phyloP scores from a whole-genome alignment of 2,797 vertebrate species.

The Pipistrellus kuhlii region DNA sequence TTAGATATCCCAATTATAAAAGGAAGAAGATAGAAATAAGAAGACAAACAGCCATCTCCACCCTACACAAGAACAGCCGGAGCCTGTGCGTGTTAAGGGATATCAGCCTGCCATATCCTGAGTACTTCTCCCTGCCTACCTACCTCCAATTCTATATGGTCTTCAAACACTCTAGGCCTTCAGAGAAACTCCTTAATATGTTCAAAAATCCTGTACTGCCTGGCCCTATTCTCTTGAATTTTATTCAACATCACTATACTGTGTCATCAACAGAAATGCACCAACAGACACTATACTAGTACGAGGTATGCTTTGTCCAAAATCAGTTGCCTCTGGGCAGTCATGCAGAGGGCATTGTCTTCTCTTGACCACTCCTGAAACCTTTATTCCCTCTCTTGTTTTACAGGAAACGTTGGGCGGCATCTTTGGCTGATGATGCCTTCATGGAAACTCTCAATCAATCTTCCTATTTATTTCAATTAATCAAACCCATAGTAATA shows the following conservation, averaged over 20 bases:
- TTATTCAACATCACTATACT: background rate
- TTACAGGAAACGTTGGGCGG: background rate
- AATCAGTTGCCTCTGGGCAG: background rate
- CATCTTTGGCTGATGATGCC: background rate
- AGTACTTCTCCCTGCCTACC: background rate
- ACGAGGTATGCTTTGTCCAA: background rate
- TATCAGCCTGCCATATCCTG: background rate
- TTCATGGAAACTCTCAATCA: background rate
- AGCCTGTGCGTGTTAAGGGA: background rate
- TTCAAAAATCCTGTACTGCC: background rate
- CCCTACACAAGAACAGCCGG: background rate
- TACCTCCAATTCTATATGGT: background rate
- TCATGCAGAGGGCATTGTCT: background rate
- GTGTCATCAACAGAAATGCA: background rate
- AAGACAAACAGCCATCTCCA: background rate
- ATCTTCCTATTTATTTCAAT: background rate
- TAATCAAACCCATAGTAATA: background rate
- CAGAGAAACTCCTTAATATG: background rate
- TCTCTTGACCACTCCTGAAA: background rate
- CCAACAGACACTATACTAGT: background rate
- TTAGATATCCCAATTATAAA: conserved; percentile 4
- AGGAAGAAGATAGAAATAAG: background rate
- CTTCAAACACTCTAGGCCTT: background rate
- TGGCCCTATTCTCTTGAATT: background rate
- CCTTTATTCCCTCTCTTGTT: background rate